A percentile compares a stretch with the other conserved stretches of the same genome.
Conservation (phyloP, 2,113 vertebrate genomes). For the Parus major region DNA sequence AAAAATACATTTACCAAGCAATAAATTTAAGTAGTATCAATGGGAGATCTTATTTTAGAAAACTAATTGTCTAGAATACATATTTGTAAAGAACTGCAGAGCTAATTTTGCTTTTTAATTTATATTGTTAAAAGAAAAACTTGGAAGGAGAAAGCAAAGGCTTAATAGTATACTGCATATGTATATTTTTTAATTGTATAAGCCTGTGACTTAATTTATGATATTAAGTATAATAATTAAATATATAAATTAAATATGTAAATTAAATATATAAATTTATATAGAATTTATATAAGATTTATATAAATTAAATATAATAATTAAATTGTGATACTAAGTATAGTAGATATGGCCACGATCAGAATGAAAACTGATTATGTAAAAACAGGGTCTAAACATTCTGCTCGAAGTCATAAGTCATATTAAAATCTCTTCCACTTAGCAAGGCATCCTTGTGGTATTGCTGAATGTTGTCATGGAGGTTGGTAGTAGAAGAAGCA, state of each 20-base stretch:
- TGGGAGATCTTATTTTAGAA: not conserved
- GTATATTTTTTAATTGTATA: not conserved
- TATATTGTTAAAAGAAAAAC: not conserved
- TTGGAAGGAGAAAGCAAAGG: not conserved
- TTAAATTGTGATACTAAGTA: not conserved
- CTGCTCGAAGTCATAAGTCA: not conserved
- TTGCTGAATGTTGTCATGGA: not conserved
- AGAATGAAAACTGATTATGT: not conserved
- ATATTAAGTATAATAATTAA: not conserved
- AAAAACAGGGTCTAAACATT: not conserved
- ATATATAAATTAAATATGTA: no score
- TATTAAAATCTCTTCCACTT: not conserved
- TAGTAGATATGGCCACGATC: not conserved
- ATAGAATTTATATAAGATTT: no score
- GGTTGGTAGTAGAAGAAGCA: not conserved
- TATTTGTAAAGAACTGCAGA: not conserved
- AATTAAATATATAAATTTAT: no score
- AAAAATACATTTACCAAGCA: not conserved
- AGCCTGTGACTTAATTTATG: not conserved
- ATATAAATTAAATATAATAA: no score
- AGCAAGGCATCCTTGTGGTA: not conserved
- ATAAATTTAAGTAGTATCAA: not conserved
- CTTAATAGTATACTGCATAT: not conserved
- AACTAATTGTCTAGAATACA: not conserved
- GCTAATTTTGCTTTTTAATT: slow-evolving; percentile 4